Evolutionary conservation across 2,113 vertebrate genomes (phyloP).

Genomic region (Odobenus rosmarus): DNA sequence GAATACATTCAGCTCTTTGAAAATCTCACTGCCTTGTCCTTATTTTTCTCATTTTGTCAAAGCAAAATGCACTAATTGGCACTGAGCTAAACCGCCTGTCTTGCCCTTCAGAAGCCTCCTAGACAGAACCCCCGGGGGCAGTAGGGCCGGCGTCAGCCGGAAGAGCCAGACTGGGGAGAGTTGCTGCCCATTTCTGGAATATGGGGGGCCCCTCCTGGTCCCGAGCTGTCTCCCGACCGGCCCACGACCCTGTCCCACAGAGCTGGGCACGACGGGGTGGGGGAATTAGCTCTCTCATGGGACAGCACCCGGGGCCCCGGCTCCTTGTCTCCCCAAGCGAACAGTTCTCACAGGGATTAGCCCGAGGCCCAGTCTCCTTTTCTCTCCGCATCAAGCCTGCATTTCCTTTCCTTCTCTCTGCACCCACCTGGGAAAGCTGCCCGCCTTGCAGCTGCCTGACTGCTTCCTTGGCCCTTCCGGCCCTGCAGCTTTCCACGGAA

Average conservation of each 20-base stretch:
- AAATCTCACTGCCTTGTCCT: neutral
- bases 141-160: fast-evolving
- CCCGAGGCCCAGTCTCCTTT: neutral
- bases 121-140: neutral
- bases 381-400: neutral
- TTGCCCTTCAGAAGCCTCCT: neutral
- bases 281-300: slow-evolving; percentile 16
- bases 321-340: neutral
- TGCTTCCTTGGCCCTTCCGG: neutral
- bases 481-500: neutral
- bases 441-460: neutral
- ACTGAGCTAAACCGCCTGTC: neutral
- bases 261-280: neutral
- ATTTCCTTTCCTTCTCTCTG: neutral
- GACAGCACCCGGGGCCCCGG: neutral
- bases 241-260: neutral
- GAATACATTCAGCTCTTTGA: neutral
- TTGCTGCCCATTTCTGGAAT: neutral
- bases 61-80: neutral
- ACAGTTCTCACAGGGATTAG: slow-evolving; percentile 75
- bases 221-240: neutral
- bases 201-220: neutral
- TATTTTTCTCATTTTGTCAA: neutral
- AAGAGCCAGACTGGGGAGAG: neutral
- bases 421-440: neutral